phyloP scores from a whole-genome alignment of 2,888 invertebrate genomes.

The Athripsodes cinereus region DNA sequence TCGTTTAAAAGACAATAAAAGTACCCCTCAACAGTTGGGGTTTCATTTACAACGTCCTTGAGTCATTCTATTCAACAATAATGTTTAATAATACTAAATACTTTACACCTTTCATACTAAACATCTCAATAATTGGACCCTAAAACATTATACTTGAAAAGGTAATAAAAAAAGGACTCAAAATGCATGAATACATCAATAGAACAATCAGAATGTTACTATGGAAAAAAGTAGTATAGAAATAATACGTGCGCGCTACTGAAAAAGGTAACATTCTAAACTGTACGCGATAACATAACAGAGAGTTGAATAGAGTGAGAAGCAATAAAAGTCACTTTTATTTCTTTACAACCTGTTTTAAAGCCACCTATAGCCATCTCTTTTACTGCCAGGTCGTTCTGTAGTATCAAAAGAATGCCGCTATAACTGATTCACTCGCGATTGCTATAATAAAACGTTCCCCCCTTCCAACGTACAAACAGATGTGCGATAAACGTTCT shows the following conservation, averaged over 20 bases:
- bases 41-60: slow-evolving; percentile 14
- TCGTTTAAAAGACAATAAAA: slow-evolving; percentile 17
- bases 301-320: slow-evolving; percentile 48
- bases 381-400: slow-evolving; percentile 31
- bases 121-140: slow-evolving; percentile 24
- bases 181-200: slow-evolving; percentile 23
- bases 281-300: slow-evolving; percentile 16
- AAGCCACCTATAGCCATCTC: slow-evolving; percentile 42
- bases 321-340: slow-evolving; percentile 57
- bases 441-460: slow-evolving; percentile 21
- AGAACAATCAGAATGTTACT: slow-evolving; percentile 23
- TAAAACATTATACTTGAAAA: slow-evolving; percentile 22
- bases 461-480: slow-evolving; percentile 2
- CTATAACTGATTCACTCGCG: slow-evolving; percentile 23
- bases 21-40: neutral
- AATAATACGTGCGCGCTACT: neutral
- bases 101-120: slow-evolving; percentile 20
- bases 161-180: slow-evolving; percentile 19
- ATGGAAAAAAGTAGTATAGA: slow-evolving; percentile 20
- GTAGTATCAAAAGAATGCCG: slow-evolving; percentile 34
- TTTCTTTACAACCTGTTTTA: slow-evolving; percentile 57
- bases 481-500: neutral
- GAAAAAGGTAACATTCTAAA: slow-evolving; percentile 23
- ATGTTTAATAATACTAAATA: slow-evolving; percentile 20
- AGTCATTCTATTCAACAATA: slow-evolving; percentile 12